phyloP scores from a whole-genome alignment of 2,113 vertebrate genomes.

The Myotis davidii region DNA sequence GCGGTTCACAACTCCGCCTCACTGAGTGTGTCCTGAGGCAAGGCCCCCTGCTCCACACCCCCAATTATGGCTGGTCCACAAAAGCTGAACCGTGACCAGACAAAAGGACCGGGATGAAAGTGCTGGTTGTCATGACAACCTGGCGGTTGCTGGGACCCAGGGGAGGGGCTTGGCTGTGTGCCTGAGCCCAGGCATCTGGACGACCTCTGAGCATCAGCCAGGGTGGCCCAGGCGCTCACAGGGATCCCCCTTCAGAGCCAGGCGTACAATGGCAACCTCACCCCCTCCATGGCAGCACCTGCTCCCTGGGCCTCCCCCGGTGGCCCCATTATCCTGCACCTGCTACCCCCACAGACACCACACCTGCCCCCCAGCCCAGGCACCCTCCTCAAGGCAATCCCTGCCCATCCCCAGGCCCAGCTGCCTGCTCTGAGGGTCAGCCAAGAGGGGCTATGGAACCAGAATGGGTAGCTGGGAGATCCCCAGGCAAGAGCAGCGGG shows the following conservation, averaged over 20 bases:
- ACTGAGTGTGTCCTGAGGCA: constrained; percentile 80
- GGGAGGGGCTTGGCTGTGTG: constrained; percentile 86
- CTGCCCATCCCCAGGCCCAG: constrained; percentile 48
- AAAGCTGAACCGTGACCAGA: constrained; percentile 86
- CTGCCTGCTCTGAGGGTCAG: constrained; percentile 50
- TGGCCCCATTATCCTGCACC: constrained; percentile 41
- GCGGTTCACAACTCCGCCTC: background rate
- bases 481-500: background rate
- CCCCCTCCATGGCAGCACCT: constrained; percentile 61
- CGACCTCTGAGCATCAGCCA: constrained; percentile 81
- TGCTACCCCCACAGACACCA: background rate
- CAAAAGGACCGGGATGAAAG: constrained; percentile 88
- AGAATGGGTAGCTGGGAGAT: background rate
- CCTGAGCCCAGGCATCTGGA: constrained; percentile 84
- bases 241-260: constrained; percentile 16
- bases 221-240: constrained; percentile 69
- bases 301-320: constrained; percentile 55
- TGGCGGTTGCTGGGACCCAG: constrained; percentile 85
- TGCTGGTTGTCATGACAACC: constrained; percentile 87
- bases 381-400: background rate
- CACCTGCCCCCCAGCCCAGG: background rate
- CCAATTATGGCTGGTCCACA: constrained; percentile 85
- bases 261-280: constrained; percentile 42
- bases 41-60: constrained; percentile 80
- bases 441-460: background rate